phyloP scores from a whole-genome alignment of 1,140 invertebrate genomes.

The Drosophila truncata region DNA sequence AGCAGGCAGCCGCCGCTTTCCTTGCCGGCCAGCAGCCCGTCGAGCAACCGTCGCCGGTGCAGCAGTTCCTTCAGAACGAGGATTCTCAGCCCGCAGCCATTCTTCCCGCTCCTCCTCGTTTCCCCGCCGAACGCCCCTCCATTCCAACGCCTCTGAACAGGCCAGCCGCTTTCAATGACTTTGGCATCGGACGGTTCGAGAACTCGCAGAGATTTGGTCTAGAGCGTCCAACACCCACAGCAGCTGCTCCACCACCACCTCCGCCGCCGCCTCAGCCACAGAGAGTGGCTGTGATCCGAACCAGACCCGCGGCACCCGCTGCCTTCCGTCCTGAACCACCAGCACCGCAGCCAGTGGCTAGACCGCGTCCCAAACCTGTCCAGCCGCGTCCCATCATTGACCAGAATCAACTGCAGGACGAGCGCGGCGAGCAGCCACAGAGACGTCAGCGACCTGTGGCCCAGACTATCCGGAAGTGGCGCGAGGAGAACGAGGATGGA shows the following conservation, averaged over 20 bases:
- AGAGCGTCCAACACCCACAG: constrained; percentile 61
- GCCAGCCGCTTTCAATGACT: constrained; percentile 73
- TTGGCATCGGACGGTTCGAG: constrained; percentile 75
- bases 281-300: constrained; percentile 61
- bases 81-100: constrained; percentile 85
- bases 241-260: constrained; percentile 40
- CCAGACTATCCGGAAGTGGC: constrained; percentile 90
- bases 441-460: constrained; percentile 87
- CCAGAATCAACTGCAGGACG: constrained; percentile 74
- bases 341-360: constrained; percentile 42
- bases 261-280: constrained; percentile 50
- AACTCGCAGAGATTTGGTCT: constrained; percentile 67
- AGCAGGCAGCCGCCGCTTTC: constrained; percentile 79
- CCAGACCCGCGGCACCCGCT: constrained; percentile 43
- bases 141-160: constrained; percentile 47
- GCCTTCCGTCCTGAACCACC: constrained; percentile 56
- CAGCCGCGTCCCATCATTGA: constrained; percentile 75
- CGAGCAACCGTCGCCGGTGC: constrained; percentile 80
- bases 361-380: constrained; percentile 74
- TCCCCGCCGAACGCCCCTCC: constrained; percentile 70
- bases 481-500: constrained; percentile 92
- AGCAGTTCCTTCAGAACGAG: constrained; percentile 73
- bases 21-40: constrained; percentile 82
- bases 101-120: constrained; percentile 85
- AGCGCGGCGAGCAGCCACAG: constrained; percentile 59